phyloP scores from a whole-genome alignment of 2,113 vertebrate genomes.

The Hemiscyllium ocellatum region DNA sequence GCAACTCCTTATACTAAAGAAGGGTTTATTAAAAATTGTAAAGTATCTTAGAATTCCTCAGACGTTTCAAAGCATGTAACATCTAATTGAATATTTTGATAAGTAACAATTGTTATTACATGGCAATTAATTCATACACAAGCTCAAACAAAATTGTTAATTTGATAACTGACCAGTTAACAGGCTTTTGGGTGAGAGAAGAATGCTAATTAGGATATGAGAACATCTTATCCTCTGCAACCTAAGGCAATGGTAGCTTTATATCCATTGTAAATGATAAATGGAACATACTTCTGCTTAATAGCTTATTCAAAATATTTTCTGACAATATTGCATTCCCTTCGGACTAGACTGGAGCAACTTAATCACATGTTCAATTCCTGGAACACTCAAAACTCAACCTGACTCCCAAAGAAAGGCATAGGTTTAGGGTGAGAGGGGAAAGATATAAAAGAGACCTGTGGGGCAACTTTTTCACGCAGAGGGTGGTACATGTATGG shows the following conservation, averaged over 20 bases:
- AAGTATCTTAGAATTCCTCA: neutral
- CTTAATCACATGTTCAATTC: neutral
- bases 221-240: neutral
- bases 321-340: neutral
- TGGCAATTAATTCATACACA: neutral
- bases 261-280: neutral
- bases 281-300: neutral
- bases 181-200: neutral
- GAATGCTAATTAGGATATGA: neutral
- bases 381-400: neutral
- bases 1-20: neutral
- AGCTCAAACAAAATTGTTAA: neutral
- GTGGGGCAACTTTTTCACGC: no score
- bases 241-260: neutral
- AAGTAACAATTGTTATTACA: no score
- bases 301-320: neutral
- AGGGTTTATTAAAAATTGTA: neutral
- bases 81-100: neutral
- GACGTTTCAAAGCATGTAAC: neutral
- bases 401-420: neutral
- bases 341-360: neutral
- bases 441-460: no score
- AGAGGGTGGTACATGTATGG: no score
- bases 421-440: no score
- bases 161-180: neutral